These are phyloP conservation scores for Asteroscopus sphinx DNA, from an alignment of 2,888 invertebrate genomes.

Conservation along the genomic window DNA sequence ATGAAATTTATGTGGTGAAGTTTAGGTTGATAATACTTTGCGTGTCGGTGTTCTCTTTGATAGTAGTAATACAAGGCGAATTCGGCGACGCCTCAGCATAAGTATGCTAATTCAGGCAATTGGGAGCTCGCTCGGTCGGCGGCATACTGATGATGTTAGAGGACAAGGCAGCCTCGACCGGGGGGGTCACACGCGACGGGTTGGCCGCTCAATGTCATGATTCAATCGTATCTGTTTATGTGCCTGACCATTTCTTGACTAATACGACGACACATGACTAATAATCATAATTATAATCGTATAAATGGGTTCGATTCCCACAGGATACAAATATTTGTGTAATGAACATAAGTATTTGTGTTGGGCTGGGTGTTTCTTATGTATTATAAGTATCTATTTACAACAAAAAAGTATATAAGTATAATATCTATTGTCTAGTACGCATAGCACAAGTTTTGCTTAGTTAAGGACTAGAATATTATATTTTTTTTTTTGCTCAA, in stretches of 20 bases:
- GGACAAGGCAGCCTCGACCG: slow-evolving; percentile 41
- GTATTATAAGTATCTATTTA: no score
- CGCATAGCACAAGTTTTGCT: no score
- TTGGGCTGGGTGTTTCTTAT: no score
- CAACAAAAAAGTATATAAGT: no score
- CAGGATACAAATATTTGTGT: no score
- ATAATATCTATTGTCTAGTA: no score
- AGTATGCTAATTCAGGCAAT: slow-evolving; percentile 86
- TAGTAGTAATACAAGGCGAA: slow-evolving; percentile 73
- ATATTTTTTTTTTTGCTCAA: no score
- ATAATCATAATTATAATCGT: no score
- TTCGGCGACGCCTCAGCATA: slow-evolving; percentile 78
- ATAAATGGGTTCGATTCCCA: no score
- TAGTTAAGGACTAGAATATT: no score
- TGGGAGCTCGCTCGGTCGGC: slow-evolving; percentile 68
- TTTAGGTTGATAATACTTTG: slow-evolving; percentile 58
- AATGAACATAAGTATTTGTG: no score
- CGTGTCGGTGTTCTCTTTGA: slow-evolving; percentile 76
- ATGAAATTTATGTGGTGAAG: slow-evolving; percentile 51
- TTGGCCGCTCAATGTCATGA: slow-evolving; percentile 43
- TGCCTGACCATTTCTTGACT: slow-evolving; percentile 29
- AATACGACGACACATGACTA: slow-evolving; percentile 16
- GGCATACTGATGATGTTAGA: slow-evolving; percentile 71
- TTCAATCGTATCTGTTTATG: slow-evolving; percentile 48
- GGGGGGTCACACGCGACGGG: slow-evolving; percentile 41